Evolutionary conservation across 2,797 vertebrate genomes (phyloP), one percentile per base, ranked within the genome.

Genomic region (Esox lucius): DNA sequence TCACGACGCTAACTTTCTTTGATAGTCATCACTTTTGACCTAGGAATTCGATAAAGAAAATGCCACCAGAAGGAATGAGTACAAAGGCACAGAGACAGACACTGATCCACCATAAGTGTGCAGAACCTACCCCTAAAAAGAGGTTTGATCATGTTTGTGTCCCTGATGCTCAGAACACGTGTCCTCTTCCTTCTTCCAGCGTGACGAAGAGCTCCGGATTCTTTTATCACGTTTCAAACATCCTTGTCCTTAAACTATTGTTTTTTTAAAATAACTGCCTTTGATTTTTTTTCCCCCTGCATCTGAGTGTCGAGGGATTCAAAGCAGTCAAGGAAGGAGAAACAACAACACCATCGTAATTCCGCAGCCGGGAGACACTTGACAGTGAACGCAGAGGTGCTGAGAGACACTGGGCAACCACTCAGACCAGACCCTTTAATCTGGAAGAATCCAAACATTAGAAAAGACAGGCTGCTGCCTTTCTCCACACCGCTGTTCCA

Each of bases 121-220:
- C 76, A 70, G 72, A 68, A 90, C 90, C 78, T 90, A 92, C 88
- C 91, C 88, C 80, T 75, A 76, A 85, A 77, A 78, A 90, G 70
- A 74, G 84, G 88, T 81, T 85, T 82, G 85, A 90, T 91, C 79
- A 70, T 83, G 75, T 80, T 87, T 75, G 74, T 80, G 83, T 89
- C 86, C 80, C 78, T 39, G 28, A 22, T 8, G 69, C 69, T 82
- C 81, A 75, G 68, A 80, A 71, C 66, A 17, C 62, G 65, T 74
- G 81, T 70, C 81, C 19, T 77, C 51, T 76, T 77, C 24, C 51
- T 71, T 6, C 28, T 51, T 83, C 75, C 75, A 0, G 66, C 64
- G 78, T 76, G 70, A 80, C 68, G 80, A 83, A 67, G 74, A 83
- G 83, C 86, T 82, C 73, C 11, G 79, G 76, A 81, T 83, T 80